phyloP scores from a whole-genome alignment of 2,888 invertebrate genomes.

The Lymantria monacha region DNA sequence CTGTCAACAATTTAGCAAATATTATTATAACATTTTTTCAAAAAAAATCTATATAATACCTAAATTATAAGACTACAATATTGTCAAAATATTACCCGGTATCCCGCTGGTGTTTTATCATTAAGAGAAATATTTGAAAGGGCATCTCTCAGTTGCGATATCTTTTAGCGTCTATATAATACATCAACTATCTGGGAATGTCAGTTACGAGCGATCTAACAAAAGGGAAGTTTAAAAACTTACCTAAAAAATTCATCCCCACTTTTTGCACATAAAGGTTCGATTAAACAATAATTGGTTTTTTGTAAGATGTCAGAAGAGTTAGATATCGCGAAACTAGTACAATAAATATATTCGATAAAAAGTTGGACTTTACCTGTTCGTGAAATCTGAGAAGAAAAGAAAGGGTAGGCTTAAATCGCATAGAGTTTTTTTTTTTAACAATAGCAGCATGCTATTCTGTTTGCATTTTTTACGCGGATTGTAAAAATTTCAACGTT shows the following conservation, averaged over 20 bases:
- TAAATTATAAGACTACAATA: constrained; percentile 62
- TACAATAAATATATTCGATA: constrained; percentile 64
- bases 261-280: constrained; percentile 69
- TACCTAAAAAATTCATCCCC: constrained; percentile 61
- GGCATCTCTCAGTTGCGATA: constrained; percentile 57
- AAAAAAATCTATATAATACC: constrained; percentile 40
- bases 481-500: constrained; percentile 58
- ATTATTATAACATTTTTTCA: constrained; percentile 33
- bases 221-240: constrained; percentile 75
- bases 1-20: constrained; percentile 42
- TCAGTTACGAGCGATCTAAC: constrained; percentile 72
- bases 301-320: constrained; percentile 68
- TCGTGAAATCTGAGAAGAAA: constrained; percentile 76
- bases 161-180: constrained; percentile 72
- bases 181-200: constrained; percentile 75
- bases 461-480: constrained; percentile 66
- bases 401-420: constrained; percentile 75
- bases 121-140: constrained; percentile 66
- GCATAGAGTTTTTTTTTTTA: constrained; percentile 65
- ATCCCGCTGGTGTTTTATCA: constrained; percentile 77
- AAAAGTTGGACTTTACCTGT: constrained; percentile 77
- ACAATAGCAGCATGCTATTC: constrained; percentile 42
- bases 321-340: constrained; percentile 73
- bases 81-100: constrained; percentile 69
- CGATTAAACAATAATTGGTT: constrained; percentile 69